Evolutionary conservation across 2,113 vertebrate genomes (phyloP).

Genomic region (Pelodiscus sinensis): DNA sequence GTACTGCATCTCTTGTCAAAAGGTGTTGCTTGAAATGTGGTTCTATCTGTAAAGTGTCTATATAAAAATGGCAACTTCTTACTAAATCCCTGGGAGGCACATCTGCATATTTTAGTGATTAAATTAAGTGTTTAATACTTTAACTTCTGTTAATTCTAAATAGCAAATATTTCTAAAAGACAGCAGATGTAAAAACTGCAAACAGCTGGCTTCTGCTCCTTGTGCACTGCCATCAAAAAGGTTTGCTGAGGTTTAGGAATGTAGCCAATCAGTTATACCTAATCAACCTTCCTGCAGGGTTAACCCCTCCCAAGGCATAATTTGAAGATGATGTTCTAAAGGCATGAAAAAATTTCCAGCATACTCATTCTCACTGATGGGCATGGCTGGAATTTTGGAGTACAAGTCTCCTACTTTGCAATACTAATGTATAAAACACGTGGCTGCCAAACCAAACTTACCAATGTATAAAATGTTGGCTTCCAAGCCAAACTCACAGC

Average conservation of each 20-base stretch:
- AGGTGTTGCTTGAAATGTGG: not conserved
- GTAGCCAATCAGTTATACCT: not conserved
- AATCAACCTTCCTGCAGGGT: not conserved
- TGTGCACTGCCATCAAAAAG: conserved; percentile 36
- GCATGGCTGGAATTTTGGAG: not conserved
- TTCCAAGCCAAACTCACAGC: not conserved
- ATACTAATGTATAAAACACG: not conserved
- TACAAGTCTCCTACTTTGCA: not conserved
- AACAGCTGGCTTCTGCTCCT: conserved; percentile 15
- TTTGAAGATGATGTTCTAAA: conserved; percentile 35
- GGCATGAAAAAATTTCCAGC: not conserved
- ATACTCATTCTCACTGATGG: not conserved
- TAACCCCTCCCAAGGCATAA: conserved; percentile 19
- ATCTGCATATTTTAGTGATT: conserved; percentile 57
- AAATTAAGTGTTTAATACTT: conserved; percentile 62
- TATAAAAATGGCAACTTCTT: conserved; percentile 51
- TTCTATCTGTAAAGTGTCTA: not conserved
- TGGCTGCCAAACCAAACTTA: too few species aligned
- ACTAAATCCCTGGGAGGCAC: conserved; percentile 23
- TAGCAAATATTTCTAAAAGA: conserved; percentile 47
- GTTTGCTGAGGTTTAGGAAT: not conserved
- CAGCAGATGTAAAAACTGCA: conserved; percentile 25
- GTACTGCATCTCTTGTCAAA: conserved; percentile 35
- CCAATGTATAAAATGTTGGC: not conserved
- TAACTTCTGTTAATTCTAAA: conserved; percentile 63